Evolutionary conservation across 2,113 vertebrate species (phyloP), one percentile per base, ranked within the genome.

Genomic region (Elephas maximus): DNA sequence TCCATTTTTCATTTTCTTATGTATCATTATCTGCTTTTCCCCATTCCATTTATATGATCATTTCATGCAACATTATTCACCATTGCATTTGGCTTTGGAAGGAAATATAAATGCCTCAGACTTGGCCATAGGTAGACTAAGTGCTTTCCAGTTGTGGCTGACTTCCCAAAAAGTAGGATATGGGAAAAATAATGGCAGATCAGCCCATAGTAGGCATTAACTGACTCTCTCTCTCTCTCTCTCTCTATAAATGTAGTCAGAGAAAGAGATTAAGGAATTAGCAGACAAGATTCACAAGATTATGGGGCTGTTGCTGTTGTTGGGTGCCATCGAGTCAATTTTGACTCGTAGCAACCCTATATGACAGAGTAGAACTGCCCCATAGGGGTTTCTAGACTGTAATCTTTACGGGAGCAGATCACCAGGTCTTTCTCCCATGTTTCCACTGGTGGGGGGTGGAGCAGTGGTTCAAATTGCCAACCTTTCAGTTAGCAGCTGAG

Each of bases 81-180:
- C 26, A 41, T 90, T 90, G 23, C 37, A 73, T 23, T 60, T 90
- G 87, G 3, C 57, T 88, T 94, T 86, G 45, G 60, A 89, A 88
- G 51, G 67, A 91, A 14, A 62, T 53, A 24, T 78, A 26, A 91
- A 33, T 74, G 41, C 2, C 33, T 48, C 37, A 65, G 81, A 80
- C 14, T 8, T 89, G 80, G 65, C 65, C 65, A 23, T 74, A 2
- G 65, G 4, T 76, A 7, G 24, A 63, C 28, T 69, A 96, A 9
- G 18, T 76, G 30, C 6, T 44, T 90, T 14, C n/a, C 60, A 37
- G 41, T 73, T 44, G 15, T 88, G 15, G 87, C 88, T 80, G 53
- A 41, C 41, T 76, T 94, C 44, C 71, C 48, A 41, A 83, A 87
- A 74, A 63, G 71, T 88, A 4, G 23, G 18, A 78, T 33, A 71